Percentiles rank a stretch among this genome's conserved stretches.
phyloP scores from a whole-genome alignment of 2,113 vertebrate species.

The Gobio gobio region DNA sequence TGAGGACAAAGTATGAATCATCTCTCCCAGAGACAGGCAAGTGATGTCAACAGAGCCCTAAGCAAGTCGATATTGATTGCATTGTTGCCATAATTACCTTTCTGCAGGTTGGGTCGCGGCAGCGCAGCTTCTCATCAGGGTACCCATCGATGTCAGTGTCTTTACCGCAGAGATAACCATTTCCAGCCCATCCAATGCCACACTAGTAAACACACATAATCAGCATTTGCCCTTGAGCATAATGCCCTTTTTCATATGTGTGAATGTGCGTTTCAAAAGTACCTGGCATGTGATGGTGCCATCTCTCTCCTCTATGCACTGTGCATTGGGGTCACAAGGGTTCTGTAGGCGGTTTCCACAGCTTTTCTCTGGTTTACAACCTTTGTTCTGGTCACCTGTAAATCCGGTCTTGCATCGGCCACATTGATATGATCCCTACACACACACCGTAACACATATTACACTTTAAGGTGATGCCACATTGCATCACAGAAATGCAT shows the following conservation, averaged over 20 bases:
- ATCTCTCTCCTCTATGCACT: slow-evolving; percentile 82
- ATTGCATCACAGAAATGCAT: neutral
- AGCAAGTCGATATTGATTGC: slow-evolving; percentile 8
- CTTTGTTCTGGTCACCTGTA: slow-evolving; percentile 86
- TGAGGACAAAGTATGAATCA: slow-evolving; percentile 9
- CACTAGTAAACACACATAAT: slow-evolving; percentile 78
- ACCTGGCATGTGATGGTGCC: slow-evolving; percentile 89
- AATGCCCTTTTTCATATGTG: neutral
- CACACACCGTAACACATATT: neutral
- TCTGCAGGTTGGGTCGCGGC: slow-evolving; percentile 85
- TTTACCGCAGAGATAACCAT: slow-evolving; percentile 92
- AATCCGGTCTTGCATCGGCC: slow-evolving; percentile 90
- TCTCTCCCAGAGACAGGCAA: neutral
- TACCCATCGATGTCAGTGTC: slow-evolving; percentile 97
- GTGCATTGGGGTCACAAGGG: slow-evolving; percentile 89
- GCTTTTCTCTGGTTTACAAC: slow-evolving; percentile 86
- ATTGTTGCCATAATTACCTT: slow-evolving; percentile 78
- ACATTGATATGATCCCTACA: slow-evolving; percentile 91
- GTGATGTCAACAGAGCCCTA: neutral
- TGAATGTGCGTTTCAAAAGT: slow-evolving; percentile 41
- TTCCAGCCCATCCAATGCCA: slow-evolving; percentile 95
- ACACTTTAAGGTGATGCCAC: neutral
- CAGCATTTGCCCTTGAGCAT: neutral
- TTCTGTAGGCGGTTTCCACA: slow-evolving; percentile 88
- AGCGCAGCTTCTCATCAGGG: slow-evolving; percentile 90